Evolutionary conservation across 2,113 vertebrate genomes (phyloP), one percentile per base, ranked within the genome.

Genomic region (Anguilla japonica): DNA sequence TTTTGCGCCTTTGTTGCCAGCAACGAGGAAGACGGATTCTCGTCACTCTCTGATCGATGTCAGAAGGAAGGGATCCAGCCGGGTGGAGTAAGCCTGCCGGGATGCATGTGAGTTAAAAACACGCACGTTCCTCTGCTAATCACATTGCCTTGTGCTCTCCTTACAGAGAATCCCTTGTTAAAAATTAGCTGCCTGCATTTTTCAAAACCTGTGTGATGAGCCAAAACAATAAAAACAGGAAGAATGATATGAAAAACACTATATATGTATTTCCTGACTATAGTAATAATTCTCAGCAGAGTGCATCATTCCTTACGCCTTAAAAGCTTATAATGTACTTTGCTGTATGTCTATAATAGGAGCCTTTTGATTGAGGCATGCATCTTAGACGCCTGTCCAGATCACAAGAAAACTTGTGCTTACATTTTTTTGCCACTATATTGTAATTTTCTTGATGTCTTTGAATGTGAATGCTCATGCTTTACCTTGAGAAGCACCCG

Each of bases 1-100:
- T 82, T 13, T 43, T n/a, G 40, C 60, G 79, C 60, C 83, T 87
- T 93, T 92, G 91, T 93, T 91, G 90, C 90, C 91, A 91, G 91
- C 90, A 92, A 93, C 87, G 88, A 89, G 87, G 53, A 86, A 91
- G 91, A 93, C 91, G 91, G 91, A 94, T 89, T 91, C 89, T 88
- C 92, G 93, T 93, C 91, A 90, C 89, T 86, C 89, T 89, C 91
- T 90, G 92, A 92, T 92, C 92, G 89, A 91, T 92, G 91, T 92
- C 89, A 84, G 89, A 90, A 93, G 91, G 92, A 93, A 90, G 91
- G 91, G 88, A 86, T 87, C 91, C 81, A 86, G 87, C 91, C 79
- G 87, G 86, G 89, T 86, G 89, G 91, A 90, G 93, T 92, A 93
- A 92, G 91, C 94, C 94, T 93, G 92, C 91, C 39, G 20, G 85